Evolutionary conservation across 2,113 vertebrate genomes (phyloP), one percentile per base, ranked within the genome.

Genomic region (Cynoglossus semilaevis): DNA sequence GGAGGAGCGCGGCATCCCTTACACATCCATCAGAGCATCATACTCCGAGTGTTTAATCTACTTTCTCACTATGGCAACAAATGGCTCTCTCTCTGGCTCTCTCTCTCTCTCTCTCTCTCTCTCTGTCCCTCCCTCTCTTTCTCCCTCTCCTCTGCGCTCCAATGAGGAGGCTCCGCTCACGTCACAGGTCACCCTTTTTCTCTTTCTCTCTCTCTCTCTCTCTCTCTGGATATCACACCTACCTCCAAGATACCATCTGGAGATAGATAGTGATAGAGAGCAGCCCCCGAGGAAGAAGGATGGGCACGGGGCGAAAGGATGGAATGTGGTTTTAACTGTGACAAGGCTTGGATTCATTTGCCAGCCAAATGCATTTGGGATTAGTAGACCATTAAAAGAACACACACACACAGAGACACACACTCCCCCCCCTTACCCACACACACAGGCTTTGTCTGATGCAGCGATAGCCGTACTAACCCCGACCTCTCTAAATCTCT

Each of bases 381-480:
- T 91, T 90, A 91, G 82, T 60, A 50, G 72, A 76, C 85, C 89
- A 89, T 84, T 89, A 89, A 88, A 86, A 83, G 87, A 65, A 76
- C 82, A 85, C 55, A 75, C 41, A 60, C 62, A 80, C 44, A 64
- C 67, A 75, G 58, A 35, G 19, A 41, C 43, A 40, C 48, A 64
- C n/a, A 45, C 46, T 40, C 40, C 37, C 15, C 55, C n/a, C 46
- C 36, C 49, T 58, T n/a, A 51, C 22, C 48, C 36, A 42, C 40
- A 44, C 57, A 62, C 34, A 56, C 44, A 29, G 15, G 74, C 57
- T 83, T 81, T 74, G 79, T 54, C 22, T 67, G 68, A 72, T 61
- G 35, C 51, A 69, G 49, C 71, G 80, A 82, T 81, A 79, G 72
- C 73, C 70, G 77, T 64, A 71, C 64, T 70, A 58, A 81, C 65